Evolutionary conservation across 2,888 invertebrate species (phyloP).

Genomic region (Cephus sareptanus): DNA sequence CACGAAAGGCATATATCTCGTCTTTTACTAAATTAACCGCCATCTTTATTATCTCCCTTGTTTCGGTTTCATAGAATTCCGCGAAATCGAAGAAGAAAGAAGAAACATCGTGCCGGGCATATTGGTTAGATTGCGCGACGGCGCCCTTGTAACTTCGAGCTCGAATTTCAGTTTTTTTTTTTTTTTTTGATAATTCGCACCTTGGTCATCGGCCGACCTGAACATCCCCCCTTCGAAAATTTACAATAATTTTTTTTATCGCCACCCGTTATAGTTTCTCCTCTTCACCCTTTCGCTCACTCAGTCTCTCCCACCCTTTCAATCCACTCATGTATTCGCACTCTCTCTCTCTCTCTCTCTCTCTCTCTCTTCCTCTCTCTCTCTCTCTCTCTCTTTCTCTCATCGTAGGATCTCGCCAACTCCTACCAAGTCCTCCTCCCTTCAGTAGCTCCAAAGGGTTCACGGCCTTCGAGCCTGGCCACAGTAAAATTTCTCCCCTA

Average conservation of each 20-base stretch:
- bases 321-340: slow-evolving; percentile 8
- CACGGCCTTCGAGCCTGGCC: slow-evolving; percentile 11
- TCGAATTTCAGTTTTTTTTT: slow-evolving; percentile 28
- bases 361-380: no score
- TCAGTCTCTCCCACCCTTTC: slow-evolving; percentile 13
- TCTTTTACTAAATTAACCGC: background rate
- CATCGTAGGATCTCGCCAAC: background rate
- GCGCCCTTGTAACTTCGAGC: slow-evolving; percentile 46
- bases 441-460: background rate
- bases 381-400: background rate
- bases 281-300: slow-evolving; percentile 15
- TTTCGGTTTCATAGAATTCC: background rate
- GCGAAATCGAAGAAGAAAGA: background rate
- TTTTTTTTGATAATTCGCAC: slow-evolving; percentile 36
- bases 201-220: slow-evolving; percentile 59
- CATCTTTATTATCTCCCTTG: background rate
- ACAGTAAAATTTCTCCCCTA: slow-evolving; percentile 28
- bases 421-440: background rate
- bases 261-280: slow-evolving; percentile 26
- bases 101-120: background rate
- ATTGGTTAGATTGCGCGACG: background rate
- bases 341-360: slow-evolving; percentile 7
- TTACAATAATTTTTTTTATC: slow-evolving; percentile 47
- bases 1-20: background rate
- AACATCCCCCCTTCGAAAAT: slow-evolving; percentile 45